phyloP scores from a whole-genome alignment of 2,113 vertebrate species.

The Serilophus lunatus region DNA sequence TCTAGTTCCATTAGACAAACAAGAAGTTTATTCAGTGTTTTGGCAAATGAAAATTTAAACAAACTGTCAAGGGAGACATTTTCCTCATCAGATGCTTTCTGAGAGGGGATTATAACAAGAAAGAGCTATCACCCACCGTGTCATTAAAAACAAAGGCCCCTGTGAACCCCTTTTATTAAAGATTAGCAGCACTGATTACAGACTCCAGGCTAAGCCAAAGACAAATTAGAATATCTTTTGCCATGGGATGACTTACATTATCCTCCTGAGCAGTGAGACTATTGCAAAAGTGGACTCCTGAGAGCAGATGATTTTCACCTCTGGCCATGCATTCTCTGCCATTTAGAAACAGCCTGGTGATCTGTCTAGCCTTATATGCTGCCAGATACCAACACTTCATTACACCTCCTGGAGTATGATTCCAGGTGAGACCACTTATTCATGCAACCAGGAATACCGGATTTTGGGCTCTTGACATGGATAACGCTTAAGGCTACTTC shows the following conservation, averaged over 20 bases:
- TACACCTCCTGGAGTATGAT: neutral
- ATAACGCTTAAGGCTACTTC: neutral
- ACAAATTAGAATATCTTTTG: slow-evolving; percentile 48
- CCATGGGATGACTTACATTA: neutral
- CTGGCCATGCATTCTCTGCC: slow-evolving; percentile 5
- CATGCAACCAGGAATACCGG: neutral
- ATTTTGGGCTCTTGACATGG: neutral
- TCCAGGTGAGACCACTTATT: neutral
- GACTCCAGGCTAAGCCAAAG: neutral
- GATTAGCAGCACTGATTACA: slow-evolving; percentile 55
- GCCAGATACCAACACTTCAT: neutral
- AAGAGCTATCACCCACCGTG: slow-evolving; percentile 43
- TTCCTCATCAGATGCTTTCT: slow-evolving; percentile 35
- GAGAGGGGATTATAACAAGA: slow-evolving; percentile 48
- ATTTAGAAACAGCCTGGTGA: neutral
- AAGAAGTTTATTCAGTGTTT: slow-evolving; percentile 59
- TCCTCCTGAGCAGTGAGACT: neutral
- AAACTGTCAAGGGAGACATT: slow-evolving; percentile 54
- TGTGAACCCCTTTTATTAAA: slow-evolving; percentile 56
- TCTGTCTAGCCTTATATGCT: neutral
- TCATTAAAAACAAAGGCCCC: slow-evolving; percentile 64
- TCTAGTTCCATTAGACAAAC: slow-evolving; percentile 60
- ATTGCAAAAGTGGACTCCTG: neutral
- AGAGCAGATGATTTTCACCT: neutral
- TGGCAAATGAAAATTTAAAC: slow-evolving; percentile 64